Conservation (phyloP, 2,888 invertebrate species). For the Acanthosoma haemorrhoidale region DNA sequence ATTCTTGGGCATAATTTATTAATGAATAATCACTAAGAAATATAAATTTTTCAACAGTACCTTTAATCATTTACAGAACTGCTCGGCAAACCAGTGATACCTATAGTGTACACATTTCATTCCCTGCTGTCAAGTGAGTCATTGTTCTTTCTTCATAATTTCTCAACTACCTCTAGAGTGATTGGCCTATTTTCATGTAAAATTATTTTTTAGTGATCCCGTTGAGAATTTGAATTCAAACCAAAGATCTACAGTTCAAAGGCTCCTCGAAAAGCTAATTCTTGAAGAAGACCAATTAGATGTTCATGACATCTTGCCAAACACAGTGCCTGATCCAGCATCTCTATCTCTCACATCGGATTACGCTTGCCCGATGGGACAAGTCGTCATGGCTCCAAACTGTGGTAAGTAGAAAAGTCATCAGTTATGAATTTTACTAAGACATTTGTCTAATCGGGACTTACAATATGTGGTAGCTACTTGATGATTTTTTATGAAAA, state of each 20-base stretch:
- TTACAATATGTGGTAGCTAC: too few species aligned
- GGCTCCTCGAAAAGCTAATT: slow-evolving; percentile 80
- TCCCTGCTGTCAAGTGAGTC: slow-evolving; percentile 85
- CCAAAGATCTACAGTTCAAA: slow-evolving; percentile 76
- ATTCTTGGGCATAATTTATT: background rate
- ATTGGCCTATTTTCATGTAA: background rate
- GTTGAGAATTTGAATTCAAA: slow-evolving; percentile 80
- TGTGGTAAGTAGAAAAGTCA: slow-evolving; percentile 64
- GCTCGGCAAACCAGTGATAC: slow-evolving; percentile 77
- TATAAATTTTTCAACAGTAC: background rate
- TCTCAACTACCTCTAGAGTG: background rate
- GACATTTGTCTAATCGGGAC: too few species aligned
- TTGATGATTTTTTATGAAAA: too few species aligned
- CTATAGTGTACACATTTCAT: slow-evolving; percentile 85
- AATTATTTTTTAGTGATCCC: slow-evolving; percentile 65
- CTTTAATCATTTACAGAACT: slow-evolving; percentile 43
- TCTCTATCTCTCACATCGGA: slow-evolving; percentile 81
- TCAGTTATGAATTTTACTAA: too few species aligned
- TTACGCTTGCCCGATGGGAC: slow-evolving; percentile 87
- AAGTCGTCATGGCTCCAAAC: slow-evolving; percentile 88
- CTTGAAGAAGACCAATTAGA: slow-evolving; percentile 91
- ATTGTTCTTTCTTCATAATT: background rate
- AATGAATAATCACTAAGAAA: background rate
- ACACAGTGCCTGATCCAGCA: slow-evolving; percentile 89
- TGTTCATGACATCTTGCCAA: slow-evolving; percentile 85